Conservation (phyloP, 2,888 invertebrate genomes). For the Dinocampus coccinellae region DNA sequence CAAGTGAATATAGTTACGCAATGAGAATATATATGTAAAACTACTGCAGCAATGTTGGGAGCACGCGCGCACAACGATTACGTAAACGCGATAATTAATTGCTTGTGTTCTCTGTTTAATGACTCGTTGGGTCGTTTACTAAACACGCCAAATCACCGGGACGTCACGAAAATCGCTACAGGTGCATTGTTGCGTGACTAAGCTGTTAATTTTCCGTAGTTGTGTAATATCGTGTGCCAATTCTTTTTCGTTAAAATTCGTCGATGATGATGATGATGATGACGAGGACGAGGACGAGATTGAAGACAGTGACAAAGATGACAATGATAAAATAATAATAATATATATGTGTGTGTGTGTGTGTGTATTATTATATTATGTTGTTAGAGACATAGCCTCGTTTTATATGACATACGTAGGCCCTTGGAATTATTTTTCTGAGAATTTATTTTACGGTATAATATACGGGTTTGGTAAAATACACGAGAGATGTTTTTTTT, state of each 20-base stretch:
- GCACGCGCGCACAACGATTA: constrained; percentile 40
- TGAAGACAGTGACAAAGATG: constrained; percentile 1
- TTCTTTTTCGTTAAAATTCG: background rate
- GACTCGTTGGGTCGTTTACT: constrained; percentile 59
- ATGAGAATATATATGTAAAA: background rate
- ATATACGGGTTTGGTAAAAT: too few species aligned
- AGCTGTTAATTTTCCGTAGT: constrained; percentile 52
- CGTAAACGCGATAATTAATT: constrained; percentile 66
- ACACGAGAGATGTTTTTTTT: too few species aligned
- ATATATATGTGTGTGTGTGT: background rate
- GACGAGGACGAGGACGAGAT: too few species aligned
- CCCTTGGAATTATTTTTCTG: background rate
- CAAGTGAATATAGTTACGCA: constrained; percentile 24
- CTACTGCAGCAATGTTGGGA: background rate
- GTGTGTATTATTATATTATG: constrained; percentile 10
- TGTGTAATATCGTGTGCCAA: constrained; percentile 34
- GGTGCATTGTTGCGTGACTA: constrained; percentile 58
- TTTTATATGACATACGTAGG: background rate
- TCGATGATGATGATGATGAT: background rate
- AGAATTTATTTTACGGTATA: background rate
- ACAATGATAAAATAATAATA: background rate
- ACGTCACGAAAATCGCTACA: constrained; percentile 59
- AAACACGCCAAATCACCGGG: constrained; percentile 58
- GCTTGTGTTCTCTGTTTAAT: constrained; percentile 62
- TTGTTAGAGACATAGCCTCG: background rate